Conservation (phyloP, 2,888 invertebrate species). For the Erannis defoliaria region DNA sequence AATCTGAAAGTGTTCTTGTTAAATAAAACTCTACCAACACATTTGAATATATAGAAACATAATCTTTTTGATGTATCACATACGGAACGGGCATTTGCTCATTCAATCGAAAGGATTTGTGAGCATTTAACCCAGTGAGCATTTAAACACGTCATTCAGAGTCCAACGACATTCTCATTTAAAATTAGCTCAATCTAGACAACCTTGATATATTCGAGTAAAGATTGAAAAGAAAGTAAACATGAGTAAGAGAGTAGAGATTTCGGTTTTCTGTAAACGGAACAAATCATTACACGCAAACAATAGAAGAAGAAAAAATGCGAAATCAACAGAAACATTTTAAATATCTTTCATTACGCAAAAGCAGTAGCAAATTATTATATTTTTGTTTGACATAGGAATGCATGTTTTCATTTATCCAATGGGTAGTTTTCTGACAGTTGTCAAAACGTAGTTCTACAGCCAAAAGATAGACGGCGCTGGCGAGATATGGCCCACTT, state of each 20-base stretch:
- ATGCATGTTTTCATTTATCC: background rate
- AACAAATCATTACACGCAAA: too few relatives aligned
- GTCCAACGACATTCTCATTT: constrained; percentile 5
- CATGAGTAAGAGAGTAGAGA: too few relatives aligned
- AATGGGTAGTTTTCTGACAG: too few relatives aligned
- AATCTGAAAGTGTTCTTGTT: too few relatives aligned
- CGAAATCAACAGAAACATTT: too few relatives aligned
- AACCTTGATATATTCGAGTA: background rate
- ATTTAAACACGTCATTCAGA: constrained; percentile 26
- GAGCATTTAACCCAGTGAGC: constrained; percentile 39
- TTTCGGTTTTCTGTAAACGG: too few relatives aligned
- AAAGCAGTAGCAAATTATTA: background rate
- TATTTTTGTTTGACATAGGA: background rate
- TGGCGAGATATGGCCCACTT: too few relatives aligned
- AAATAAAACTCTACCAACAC: too few relatives aligned
- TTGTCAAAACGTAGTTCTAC: too few relatives aligned
- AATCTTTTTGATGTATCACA: constrained; percentile 27
- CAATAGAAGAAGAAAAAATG: too few relatives aligned
- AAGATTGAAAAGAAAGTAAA: background rate
- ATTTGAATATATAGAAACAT: constrained; percentile 2
- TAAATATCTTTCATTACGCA: background rate
- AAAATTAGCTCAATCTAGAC: constrained; percentile 2
- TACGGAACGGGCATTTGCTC: constrained; percentile 30
- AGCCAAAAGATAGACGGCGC: too few relatives aligned
- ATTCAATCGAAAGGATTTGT: constrained; percentile 34